A percentile compares a stretch with the other conserved stretches of the same genome.
These are phyloP conservation scores for Sorex fumeus DNA, from an alignment of 2,113 vertebrate species.

Conservation along the genomic window DNA sequence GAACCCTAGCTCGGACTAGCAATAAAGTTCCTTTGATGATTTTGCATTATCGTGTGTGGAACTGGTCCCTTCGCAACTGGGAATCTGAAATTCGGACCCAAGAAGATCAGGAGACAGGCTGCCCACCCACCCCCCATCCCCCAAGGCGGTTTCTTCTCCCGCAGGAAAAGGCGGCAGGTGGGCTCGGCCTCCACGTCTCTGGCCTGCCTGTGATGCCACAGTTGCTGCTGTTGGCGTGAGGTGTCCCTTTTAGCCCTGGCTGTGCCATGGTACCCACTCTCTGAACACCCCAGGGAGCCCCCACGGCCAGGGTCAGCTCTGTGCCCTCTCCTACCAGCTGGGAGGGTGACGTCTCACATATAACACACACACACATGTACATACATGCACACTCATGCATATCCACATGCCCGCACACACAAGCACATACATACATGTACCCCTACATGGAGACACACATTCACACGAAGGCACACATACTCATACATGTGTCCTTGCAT, in stretches of 20 bases:
- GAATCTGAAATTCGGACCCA: too few relatives aligned
- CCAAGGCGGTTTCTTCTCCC: not conserved
- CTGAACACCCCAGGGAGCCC: not conserved
- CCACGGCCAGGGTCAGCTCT: fast-evolving
- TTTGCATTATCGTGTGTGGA: too few relatives aligned
- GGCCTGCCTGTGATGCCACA: fast-evolving
- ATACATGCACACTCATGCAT: not conserved
- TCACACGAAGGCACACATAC: fast-evolving
- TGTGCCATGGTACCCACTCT: fast-evolving
- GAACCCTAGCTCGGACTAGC: too few relatives aligned
- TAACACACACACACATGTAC: not conserved
- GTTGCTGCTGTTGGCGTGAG: not conserved
- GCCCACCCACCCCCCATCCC: fast-evolving
- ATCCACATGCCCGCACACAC: not conserved
- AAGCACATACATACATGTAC: too few relatives aligned
- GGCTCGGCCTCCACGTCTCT: fast-evolving
- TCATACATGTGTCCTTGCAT: fast-evolving
- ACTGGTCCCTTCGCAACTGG: too few relatives aligned
- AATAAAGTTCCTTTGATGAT: too few relatives aligned
- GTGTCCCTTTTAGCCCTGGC: fast-evolving
- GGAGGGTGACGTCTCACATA: too few relatives aligned
- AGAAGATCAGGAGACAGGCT: too few relatives aligned
- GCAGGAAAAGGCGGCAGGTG: not conserved
- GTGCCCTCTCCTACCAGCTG: fast-evolving
- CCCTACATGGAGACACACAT: too few relatives aligned